A percentile compares a stretch with the other conserved stretches of the same genome.
phyloP scores from a whole-genome alignment of 2,888 invertebrate species.

The Meganola albula region DNA sequence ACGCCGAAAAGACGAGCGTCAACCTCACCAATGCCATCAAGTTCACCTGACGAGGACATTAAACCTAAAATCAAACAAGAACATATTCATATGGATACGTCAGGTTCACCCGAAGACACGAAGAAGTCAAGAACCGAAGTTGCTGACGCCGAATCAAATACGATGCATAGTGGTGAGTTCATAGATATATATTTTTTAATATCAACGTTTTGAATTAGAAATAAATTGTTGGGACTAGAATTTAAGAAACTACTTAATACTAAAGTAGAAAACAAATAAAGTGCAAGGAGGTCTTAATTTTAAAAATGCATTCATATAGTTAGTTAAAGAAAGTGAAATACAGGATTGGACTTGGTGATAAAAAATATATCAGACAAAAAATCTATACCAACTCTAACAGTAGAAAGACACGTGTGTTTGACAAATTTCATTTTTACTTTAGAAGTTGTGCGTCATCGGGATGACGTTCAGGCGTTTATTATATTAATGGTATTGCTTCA shows the following conservation, averaged over 20 bases:
- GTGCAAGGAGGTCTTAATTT: too few relatives aligned
- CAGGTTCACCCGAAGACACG: slow-evolving; percentile 80
- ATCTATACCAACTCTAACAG: slow-evolving; percentile 16
- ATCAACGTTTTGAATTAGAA: too few relatives aligned
- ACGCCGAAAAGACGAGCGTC: slow-evolving; percentile 81
- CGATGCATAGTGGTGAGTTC: slow-evolving; percentile 93
- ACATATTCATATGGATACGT: slow-evolving; percentile 81
- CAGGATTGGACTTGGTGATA: too few relatives aligned
- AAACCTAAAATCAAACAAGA: slow-evolving; percentile 82
- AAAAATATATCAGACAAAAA: too few relatives aligned
- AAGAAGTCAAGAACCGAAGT: slow-evolving; percentile 89
- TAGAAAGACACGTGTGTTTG: slow-evolving; percentile 40
- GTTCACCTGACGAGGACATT: slow-evolving; percentile 72
- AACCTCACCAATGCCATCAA: slow-evolving; percentile 72
- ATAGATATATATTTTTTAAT: too few relatives aligned
- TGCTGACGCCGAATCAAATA: slow-evolving; percentile 93
- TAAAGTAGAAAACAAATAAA: too few relatives aligned
- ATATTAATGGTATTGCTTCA: slow-evolving; percentile 65
- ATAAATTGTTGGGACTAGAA: too few relatives aligned
- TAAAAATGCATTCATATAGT: too few relatives aligned
- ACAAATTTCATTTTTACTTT: slow-evolving; percentile 42
- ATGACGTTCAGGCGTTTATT: slow-evolving; percentile 56
- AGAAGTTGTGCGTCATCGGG: slow-evolving; percentile 41
- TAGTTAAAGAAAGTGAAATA: too few relatives aligned
- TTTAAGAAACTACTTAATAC: too few relatives aligned